Evolutionary conservation across 2,888 invertebrate genomes (phyloP).

Genomic region (Laothoe populi): DNA sequence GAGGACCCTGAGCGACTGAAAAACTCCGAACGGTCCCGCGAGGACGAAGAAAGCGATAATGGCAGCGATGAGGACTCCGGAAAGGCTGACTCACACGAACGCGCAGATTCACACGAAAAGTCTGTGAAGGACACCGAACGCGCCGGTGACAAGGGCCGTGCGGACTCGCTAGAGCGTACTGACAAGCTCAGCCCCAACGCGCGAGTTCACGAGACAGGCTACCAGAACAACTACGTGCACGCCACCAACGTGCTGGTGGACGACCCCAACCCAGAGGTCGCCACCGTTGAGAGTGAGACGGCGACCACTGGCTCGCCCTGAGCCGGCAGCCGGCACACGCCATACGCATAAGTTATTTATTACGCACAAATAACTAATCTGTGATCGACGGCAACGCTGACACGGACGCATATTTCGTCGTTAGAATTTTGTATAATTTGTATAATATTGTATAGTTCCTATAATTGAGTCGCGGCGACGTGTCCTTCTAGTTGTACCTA

Average conservation of each 20-base stretch:
- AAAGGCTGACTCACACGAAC: conserved; percentile 45
- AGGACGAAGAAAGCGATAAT: conserved; percentile 39
- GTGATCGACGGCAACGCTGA: conserved; percentile 26
- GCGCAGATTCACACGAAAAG: conserved; percentile 47
- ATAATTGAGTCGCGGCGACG: not conserved
- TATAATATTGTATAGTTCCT: not conserved
- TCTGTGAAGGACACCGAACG: conserved; percentile 50
- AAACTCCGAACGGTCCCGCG: conserved; percentile 40
- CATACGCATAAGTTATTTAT: conserved; percentile 66
- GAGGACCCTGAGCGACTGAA: conserved; percentile 38
- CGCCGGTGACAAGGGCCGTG: conserved; percentile 46
- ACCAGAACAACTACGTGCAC: conserved; percentile 65
- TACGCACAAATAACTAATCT: conserved; percentile 41
- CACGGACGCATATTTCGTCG: conserved; percentile 12
- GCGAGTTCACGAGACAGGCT: conserved; percentile 63
- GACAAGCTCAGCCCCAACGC: conserved; percentile 66
- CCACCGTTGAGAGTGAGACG: conserved; percentile 43
- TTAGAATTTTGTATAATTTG: conserved; percentile 21
- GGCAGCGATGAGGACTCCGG: conserved; percentile 43
- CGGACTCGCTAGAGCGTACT: conserved; percentile 46
- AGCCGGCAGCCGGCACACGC: conserved; percentile 70
- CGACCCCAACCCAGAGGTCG: conserved; percentile 39
- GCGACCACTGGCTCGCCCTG: conserved; percentile 38
- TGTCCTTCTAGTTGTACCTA: conserved; percentile 13
- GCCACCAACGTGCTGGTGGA: conserved; percentile 68